Base-by-base conservation (phyloP, 2,113 vertebrate species). In the Poicephalus gulielmi region DNA sequence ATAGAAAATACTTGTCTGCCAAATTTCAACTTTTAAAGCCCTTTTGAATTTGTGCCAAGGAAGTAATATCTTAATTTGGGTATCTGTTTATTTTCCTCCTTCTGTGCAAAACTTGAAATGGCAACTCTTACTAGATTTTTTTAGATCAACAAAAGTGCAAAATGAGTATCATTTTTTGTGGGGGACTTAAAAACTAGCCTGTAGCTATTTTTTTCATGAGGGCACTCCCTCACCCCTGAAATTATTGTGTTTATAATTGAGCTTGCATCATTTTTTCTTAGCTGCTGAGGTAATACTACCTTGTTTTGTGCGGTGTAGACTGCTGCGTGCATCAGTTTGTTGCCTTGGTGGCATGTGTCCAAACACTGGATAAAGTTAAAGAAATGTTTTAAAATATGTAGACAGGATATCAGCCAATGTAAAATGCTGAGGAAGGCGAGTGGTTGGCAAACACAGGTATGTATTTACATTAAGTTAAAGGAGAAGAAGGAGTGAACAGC, bases 51-150 rank as follows among this genome's bases (percentile, higher is more conserved):
- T 8, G 9, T 74, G 79, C 94, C 95, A 97, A 76, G 41, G 64
- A 88, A 95, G 94, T 93, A 93, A 84, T 94, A 79, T 89, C 85
- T 94, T 95, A 94, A 94, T 95, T 95, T 96, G 70, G 92, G 22
- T 95, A 94, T 96, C 88, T 97, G 59, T 88, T 95, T 94, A 74
- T 94, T 96, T 97, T 94, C 62, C 74, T 82, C 70, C 62, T 50
- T 68, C 91, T 80, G 50, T 75, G 69, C 83, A 30, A 92, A 78
- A 89, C 86, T 96, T 91, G 63, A 94, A 94, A 77, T 79, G 69
- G 67, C 81, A 89, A 67, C 41, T 82, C 66, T 69, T 68, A 90
- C 0, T 77, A 76, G 41, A 62, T 80, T 91, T 86, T 68, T 92
- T 82, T 68, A 84, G 62, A 83, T 85, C 83, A 93, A 44, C 22